Evolutionary conservation across 2,797 vertebrate species (phyloP).

Genomic region (Chloroceryle inda): DNA sequence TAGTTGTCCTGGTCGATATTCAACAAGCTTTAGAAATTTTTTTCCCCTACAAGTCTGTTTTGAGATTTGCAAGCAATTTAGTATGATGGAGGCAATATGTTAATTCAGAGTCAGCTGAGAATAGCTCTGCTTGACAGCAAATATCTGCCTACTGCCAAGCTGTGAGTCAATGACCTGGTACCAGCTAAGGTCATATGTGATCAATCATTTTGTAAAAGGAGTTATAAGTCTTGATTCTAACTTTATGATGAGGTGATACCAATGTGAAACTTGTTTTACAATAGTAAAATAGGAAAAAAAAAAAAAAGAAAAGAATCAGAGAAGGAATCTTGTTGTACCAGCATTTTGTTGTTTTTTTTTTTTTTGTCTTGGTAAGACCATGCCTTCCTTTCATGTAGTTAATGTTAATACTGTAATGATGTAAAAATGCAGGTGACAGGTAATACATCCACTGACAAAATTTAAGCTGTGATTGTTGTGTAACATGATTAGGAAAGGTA

Average conservation of each 20-base stretch:
- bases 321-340: background rate
- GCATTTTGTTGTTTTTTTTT: background rate
- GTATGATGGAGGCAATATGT: background rate
- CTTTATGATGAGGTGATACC: background rate
- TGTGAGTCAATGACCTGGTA: background rate
- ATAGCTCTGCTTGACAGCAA: background rate
- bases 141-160: background rate
- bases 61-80: background rate
- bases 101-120: background rate
- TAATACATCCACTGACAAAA: background rate
- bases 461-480: background rate
- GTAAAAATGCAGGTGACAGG: background rate
- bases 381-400: background rate
- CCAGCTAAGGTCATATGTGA: background rate
- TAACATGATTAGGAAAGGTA: background rate
- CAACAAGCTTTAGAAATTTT: background rate
- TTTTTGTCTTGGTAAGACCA: background rate
- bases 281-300: background rate
- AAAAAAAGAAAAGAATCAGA: background rate
- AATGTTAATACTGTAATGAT: background rate
- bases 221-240: background rate
- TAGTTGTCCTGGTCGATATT: constrained; percentile 40
- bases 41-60: background rate
- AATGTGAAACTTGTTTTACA: background rate
- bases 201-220: background rate